A percentile compares a stretch with the other conserved stretches of the same genome.
phyloP scores from a whole-genome alignment of 2,113 vertebrate species.

The Ictidomys tridecemlineatus region DNA sequence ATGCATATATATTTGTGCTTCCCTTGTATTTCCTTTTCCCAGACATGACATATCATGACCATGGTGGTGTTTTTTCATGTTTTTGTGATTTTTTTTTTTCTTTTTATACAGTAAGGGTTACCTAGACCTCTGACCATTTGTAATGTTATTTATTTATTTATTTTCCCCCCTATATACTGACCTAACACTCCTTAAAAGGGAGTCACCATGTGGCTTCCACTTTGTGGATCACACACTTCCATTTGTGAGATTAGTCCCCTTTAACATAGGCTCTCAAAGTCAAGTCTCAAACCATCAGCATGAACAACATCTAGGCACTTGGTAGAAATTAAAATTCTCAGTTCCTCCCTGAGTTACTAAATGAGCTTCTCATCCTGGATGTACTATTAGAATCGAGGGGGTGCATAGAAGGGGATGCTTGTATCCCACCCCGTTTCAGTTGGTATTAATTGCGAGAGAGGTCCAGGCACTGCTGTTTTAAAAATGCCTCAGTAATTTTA shows the following conservation, averaged over 20 bases:
- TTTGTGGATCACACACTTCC: background rate
- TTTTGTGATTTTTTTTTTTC: background rate
- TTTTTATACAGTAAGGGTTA: background rate
- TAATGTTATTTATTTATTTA: background rate
- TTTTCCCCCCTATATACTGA: slow-evolving; percentile 30
- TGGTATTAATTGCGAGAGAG: background rate
- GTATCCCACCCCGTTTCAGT: background rate
- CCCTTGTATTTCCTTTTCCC: background rate
- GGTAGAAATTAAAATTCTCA: background rate
- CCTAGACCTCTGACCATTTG: background rate
- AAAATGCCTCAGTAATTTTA: background rate
- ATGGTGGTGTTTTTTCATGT: slow-evolving; percentile 75
- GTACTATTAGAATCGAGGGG: background rate
- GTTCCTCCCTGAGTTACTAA: background rate
- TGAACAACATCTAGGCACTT: background rate
- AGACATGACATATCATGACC: slow-evolving; percentile 83
- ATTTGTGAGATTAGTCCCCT: background rate
- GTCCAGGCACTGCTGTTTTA: background rate
- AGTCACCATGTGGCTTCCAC: background rate
- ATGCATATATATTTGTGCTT: slow-evolving; percentile 61
- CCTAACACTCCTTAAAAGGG: background rate
- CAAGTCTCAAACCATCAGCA: background rate
- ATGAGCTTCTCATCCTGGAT: background rate
- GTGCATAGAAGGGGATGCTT: background rate
- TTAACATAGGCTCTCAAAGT: background rate